Evolutionary conservation across 2,797 vertebrate genomes (phyloP), one percentile per base, ranked within the genome.

Genomic region (Setipinna tenuifilis): DNA sequence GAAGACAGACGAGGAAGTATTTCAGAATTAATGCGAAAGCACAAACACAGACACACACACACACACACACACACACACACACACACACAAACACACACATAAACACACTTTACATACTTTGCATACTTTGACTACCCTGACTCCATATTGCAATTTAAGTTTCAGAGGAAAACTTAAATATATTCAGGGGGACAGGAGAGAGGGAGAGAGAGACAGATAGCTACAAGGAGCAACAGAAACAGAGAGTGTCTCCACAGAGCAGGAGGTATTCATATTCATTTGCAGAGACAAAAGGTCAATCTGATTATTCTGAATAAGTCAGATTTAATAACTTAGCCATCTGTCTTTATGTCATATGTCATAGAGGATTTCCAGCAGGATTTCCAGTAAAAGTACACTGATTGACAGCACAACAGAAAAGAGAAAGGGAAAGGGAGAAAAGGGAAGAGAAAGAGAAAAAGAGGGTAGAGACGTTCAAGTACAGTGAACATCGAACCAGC

Each of bases 1-100:
- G 92, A 93, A 86, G 17, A 91, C 6, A 88, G 62, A 50, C 11
- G 80, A 83, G 65, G 62, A 84, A 41, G 50, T 25, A 17, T 83
- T 78, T 83, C 41, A 62, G 54, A 65, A 84, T 3, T 28, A 17
- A 75, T 21, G n/a, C 31, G 31, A 44, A 9, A 46, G 11, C 35
- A 59, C 58, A n/a, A 14, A 58, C 57, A 83, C 31, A 25, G 78
- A 62, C 59, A 12, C 82, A 61, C 17, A 31, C 17, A 23, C 54
- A 21, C 57, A 61, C 31, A 62, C 28, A 41, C 35, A 83, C 31
- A 25, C 82, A 62, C 59, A 12, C 82, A 61, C 17, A 31, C 17
- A 23, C 25, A n/a, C 44, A 85, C 35, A 83, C 31, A 25, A 82
- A 62, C 59, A 12, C 82, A 61, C 17, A 31, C 17, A 23, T 25